Conservation (phyloP, 2,888 invertebrate genomes). For the Brachypalpus laphriformis region DNA sequence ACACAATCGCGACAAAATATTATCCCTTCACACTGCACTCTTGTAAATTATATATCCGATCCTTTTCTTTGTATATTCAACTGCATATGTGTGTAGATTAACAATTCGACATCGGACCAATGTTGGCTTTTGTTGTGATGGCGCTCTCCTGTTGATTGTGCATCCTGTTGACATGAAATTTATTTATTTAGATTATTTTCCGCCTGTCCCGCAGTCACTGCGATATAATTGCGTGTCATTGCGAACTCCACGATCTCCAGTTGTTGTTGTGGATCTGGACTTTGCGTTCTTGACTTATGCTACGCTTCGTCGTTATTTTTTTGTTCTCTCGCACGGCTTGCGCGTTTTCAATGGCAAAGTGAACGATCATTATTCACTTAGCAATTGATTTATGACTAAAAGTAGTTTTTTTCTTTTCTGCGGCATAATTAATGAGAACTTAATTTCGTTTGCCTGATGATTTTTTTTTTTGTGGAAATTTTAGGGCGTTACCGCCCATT, state of each 20-base stretch:
- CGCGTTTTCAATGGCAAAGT: conserved; percentile 14
- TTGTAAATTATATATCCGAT: conserved; percentile 41
- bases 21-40: conserved; percentile 23
- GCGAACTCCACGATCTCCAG: conserved; percentile 31
- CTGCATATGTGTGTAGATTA: not conserved
- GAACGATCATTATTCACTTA: conserved; percentile 71
- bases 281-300: not conserved
- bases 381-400: conserved; percentile 61
- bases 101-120: conserved; percentile 18
- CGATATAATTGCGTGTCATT: conserved; percentile 62
- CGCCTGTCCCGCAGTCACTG: conserved; percentile 36
- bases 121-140: conserved; percentile 63
- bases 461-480: conserved; percentile 17
- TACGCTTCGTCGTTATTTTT: not conserved
- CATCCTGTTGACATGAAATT: conserved; percentile 65
- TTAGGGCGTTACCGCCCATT: conserved; percentile 49
- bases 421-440: conserved; percentile 65
- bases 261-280: not conserved
- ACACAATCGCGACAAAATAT: conserved; percentile 61
- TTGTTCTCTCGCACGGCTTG: not conserved
- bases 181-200: conserved; percentile 63
- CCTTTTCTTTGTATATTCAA: not conserved
- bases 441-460: conserved; percentile 44
- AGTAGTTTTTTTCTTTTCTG: conserved; percentile 28
- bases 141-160: conserved; percentile 65